Evolutionary conservation across 2,113 vertebrate genomes (phyloP).

Genomic region (Oryzias curvinotus): DNA sequence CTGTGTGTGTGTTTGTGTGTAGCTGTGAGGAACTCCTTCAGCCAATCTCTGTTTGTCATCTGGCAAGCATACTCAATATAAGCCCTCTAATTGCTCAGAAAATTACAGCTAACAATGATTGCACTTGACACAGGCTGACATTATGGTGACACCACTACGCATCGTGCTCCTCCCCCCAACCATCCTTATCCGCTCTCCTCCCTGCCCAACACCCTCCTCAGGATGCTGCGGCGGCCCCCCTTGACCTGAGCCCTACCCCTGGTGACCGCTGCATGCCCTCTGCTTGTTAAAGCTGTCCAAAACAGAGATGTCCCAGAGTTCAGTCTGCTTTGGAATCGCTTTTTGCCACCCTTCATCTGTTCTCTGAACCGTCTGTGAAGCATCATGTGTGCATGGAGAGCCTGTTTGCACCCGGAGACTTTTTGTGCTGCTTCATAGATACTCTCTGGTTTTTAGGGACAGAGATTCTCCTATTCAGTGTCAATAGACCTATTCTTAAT

Average conservation of each 20-base stretch:
- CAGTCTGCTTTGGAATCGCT: slow-evolving; percentile 72
- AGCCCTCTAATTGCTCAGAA: slow-evolving; percentile 84
- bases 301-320: slow-evolving; percentile 75
- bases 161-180: slow-evolving; percentile 18
- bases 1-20: slow-evolving; percentile 4
- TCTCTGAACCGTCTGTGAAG: slow-evolving; percentile 63
- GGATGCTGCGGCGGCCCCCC: slow-evolving; percentile 62
- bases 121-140: slow-evolving; percentile 77
- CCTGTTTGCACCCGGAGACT: not conserved
- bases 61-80: slow-evolving; percentile 75
- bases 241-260: slow-evolving; percentile 73
- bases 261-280: slow-evolving; percentile 77
- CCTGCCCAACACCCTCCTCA: slow-evolving; percentile 45
- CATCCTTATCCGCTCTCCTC: slow-evolving; percentile 11
- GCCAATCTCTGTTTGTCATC: slow-evolving; percentile 66
- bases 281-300: slow-evolving; percentile 74
- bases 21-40: slow-evolving; percentile 65
- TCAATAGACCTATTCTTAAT: not conserved
- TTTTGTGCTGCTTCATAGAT: too few species aligned
- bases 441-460: not conserved
- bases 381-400: slow-evolving; percentile 7
- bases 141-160: slow-evolving; percentile 69
- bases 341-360: slow-evolving; percentile 72
- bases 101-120: slow-evolving; percentile 80
- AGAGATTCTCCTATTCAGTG: not conserved